Conservation (phyloP, 2,888 invertebrate species). For the Gortyna flavago region DNA sequence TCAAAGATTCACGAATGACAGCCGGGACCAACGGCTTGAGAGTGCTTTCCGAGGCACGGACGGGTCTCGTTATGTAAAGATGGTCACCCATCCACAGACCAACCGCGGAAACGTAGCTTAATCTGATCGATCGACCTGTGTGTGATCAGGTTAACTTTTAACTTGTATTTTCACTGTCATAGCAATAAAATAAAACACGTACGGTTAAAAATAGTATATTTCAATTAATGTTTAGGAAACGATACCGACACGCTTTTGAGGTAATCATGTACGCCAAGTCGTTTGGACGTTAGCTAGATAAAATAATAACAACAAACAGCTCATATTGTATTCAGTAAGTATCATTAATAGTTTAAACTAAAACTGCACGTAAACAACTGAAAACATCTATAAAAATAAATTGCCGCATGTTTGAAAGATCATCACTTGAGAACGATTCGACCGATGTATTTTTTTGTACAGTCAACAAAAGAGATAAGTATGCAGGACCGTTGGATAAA, state of each 20-base stretch:
- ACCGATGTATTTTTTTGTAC: not conserved
- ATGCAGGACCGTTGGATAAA: too few species aligned
- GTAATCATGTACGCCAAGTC: constrained; percentile 7
- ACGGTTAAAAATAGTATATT: constrained; percentile 14
- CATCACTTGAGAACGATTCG: not conserved
- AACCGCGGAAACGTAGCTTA: too few species aligned
- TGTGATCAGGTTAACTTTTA: too few species aligned
- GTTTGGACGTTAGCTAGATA: constrained; percentile 14
- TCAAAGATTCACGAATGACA: too few species aligned
- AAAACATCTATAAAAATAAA: not conserved
- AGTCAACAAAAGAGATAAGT: too few species aligned
- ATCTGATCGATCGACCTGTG: too few species aligned
- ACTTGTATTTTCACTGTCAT: not conserved
- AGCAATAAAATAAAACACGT: not conserved
- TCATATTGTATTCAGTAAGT: constrained; percentile 1
- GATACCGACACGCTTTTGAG: not conserved
- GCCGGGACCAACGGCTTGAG: too few species aligned
- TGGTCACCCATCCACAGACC: too few species aligned
- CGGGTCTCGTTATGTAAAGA: too few species aligned
- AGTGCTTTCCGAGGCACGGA: too few species aligned
- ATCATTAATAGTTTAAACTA: not conserved
- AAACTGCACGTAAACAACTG: not conserved
- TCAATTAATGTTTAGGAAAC: not conserved
- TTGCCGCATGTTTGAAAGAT: not conserved
- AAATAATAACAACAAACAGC: constrained; percentile 36